Percentiles rank a stretch among this genome's conserved stretches.
These are phyloP conservation scores for Philopotamus ludificatus DNA, from an alignment of 1,140 invertebrate species.

Conservation along the genomic window DNA sequence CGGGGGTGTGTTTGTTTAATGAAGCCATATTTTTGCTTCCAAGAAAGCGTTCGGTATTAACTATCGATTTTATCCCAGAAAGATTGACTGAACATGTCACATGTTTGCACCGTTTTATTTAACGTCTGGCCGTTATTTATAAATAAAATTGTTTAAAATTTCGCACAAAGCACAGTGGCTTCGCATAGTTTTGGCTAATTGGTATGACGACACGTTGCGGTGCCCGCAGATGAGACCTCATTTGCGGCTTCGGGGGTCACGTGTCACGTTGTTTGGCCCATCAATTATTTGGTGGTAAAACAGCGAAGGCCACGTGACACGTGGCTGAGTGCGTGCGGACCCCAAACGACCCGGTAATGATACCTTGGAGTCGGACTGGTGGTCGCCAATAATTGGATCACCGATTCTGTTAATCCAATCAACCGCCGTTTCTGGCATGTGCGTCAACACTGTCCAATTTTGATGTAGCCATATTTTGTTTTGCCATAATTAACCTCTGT, in stretches of 20 bases:
- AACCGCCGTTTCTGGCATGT: neutral
- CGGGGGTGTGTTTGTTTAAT: too few relatives aligned
- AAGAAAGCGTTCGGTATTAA: too few relatives aligned
- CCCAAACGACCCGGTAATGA: neutral
- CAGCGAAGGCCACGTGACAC: neutral
- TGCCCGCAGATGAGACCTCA: neutral
- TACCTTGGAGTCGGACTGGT: slow-evolving; percentile 4
- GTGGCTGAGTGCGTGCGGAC: neutral
- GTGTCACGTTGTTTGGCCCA: slow-evolving; percentile 11
- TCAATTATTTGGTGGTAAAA: slow-evolving; percentile 1
- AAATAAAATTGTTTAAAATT: too few relatives aligned
- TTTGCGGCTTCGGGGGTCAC: neutral
- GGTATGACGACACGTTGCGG: too few relatives aligned
- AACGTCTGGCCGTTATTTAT: neutral
- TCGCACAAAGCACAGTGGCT: too few relatives aligned
- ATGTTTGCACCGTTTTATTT: neutral
- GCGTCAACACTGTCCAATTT: too few relatives aligned
- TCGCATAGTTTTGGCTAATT: too few relatives aligned
- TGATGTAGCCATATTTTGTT: too few relatives aligned
- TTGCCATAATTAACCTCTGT: too few relatives aligned
- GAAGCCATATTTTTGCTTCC: too few relatives aligned
- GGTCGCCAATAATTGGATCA: slow-evolving; percentile 11
- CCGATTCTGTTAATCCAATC: slow-evolving; percentile 5
- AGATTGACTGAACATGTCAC: neutral
- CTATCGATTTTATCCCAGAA: neutral